Evolutionary conservation across 2,888 invertebrate genomes (phyloP), one percentile per base, ranked within the genome.

Genomic region (Carpatolechia fugitivella): DNA sequence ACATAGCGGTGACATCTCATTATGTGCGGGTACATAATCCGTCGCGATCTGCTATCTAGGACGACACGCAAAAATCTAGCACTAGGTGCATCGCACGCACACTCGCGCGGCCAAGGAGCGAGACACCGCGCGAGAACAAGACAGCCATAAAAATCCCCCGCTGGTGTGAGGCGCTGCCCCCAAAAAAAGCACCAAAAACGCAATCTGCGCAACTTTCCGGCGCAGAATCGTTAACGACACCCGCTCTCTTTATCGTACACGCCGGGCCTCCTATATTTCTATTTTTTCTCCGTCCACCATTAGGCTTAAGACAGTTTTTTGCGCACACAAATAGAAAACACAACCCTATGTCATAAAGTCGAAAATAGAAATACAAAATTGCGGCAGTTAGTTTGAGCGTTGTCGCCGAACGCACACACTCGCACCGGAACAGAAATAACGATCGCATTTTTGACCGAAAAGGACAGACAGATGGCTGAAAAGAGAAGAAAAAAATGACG

Each of bases 101-200:
- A 54, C 63, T 65, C 56, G 72, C 57, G 58, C 68, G 58, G 68
- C 58, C 68, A 78, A 81, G 76, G 78, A 85, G 76, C 64, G 84
- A 81, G 78, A 78, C 81, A 33, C 75, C 79, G 76, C 82, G 88
- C 77, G 72, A 85, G 89, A 89, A 82, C 85, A 88, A 88, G 88
- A 90, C 77, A 87, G 87, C 72, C 78, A 82, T 82, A 86, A 90
- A 89, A 89, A 89, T 79, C 88, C 74, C 87, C 85, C 88, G 76
- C 68, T 85, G 89, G 89, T 87, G 81, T 87, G 89, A 88, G 89
- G 89, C 70, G 82, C 70, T 87, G 85, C 88, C 90, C 88, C 88
- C 88, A 90, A 91, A 91, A 91, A 90, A 91, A 90, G 86, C 89
- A 89, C 90, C 91, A 90, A 90, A 91, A 90, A 90, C 90, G 85